A percentile compares a stretch with the other conserved stretches of the same genome.
These are phyloP conservation scores for Hyposmocoma kahamanoa DNA, from an alignment of 1,140 invertebrate species.

Conservation along the genomic window DNA sequence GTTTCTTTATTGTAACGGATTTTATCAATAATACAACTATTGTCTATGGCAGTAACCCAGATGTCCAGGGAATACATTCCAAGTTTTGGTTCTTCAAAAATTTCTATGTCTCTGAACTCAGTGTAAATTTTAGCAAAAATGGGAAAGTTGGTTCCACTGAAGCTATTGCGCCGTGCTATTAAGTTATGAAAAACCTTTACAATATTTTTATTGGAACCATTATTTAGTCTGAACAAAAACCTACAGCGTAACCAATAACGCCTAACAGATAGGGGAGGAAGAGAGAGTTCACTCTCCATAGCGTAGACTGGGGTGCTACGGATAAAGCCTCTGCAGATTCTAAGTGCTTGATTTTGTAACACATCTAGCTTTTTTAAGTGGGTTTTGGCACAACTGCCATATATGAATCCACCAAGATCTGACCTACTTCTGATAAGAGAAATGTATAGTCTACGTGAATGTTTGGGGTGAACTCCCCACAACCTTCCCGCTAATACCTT, in stretches of 20 bases:
- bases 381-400: background rate
- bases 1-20: background rate
- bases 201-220: background rate
- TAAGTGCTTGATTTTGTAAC: background rate
- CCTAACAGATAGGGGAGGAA: background rate
- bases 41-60: background rate
- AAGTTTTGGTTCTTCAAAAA: background rate
- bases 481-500: background rate
- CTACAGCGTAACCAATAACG: background rate
- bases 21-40: background rate
- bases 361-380: background rate
- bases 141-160: background rate
- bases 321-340: background rate
- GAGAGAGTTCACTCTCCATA: background rate
- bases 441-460: background rate
- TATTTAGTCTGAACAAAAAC: too few relatives aligned
- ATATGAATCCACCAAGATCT: background rate
- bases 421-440: background rate
- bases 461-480: background rate
- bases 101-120: background rate
- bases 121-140: background rate
- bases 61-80: slow-evolving; percentile 4
- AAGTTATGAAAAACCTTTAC: background rate
- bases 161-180: background rate
- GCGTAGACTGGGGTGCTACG: background rate